Percentiles rank a stretch among this genome's conserved stretches.
Evolutionary conservation across 1,140 invertebrate species (phyloP).

Genomic region (Parapsyche elsis): DNA sequence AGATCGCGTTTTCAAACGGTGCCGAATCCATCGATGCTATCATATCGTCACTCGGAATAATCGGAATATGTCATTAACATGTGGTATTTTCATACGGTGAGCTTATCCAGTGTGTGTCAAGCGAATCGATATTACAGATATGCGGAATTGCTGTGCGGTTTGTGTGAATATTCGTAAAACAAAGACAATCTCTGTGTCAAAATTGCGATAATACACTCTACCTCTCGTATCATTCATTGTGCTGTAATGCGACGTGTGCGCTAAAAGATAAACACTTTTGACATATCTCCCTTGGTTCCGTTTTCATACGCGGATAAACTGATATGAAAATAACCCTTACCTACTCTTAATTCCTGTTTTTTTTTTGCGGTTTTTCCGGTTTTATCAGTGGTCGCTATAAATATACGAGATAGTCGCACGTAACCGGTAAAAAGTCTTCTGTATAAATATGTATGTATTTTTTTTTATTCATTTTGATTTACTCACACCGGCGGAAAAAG

Average conservation of each 20-base stretch:
- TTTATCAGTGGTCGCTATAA: conserved; percentile 33
- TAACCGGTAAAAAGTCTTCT: conserved; percentile 22
- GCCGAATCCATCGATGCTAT: no score
- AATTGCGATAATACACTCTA: no score
- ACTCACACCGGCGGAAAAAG: no score
- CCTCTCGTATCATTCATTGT: background rate
- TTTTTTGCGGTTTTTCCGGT: conserved; percentile 27
- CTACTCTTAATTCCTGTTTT: background rate
- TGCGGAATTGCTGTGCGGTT: background rate
- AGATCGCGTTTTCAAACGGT: no score
- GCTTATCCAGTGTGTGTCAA: no score
- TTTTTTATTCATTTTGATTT: no score
- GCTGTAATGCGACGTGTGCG: background rate
- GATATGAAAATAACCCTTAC: conserved; percentile 30
- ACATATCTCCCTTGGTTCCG: background rate
- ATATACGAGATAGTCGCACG: conserved; percentile 36
- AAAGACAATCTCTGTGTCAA: no score
- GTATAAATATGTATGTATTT: background rate
- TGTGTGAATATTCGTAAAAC: background rate
- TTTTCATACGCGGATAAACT: conserved; percentile 26
- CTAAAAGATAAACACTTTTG: background rate
- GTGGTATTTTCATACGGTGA: no score
- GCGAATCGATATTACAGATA: no score
- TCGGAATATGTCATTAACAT: no score
- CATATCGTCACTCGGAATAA: no score